These are phyloP conservation scores for Euleptes europaea DNA, from an alignment of 2,113 vertebrate species.

Conservation along the genomic window DNA sequence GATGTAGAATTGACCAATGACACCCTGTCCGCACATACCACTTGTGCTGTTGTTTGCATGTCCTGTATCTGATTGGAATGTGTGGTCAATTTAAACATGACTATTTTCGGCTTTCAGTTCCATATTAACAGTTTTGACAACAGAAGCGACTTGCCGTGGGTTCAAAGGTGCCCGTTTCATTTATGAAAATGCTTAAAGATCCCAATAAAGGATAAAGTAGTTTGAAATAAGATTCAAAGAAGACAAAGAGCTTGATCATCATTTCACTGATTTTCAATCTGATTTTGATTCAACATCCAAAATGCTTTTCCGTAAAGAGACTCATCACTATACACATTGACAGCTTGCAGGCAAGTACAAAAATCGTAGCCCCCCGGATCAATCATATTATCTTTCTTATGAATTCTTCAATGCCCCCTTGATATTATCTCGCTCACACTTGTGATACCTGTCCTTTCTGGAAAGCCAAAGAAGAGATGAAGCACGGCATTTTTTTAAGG, in stretches of 20 bases:
- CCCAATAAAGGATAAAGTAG: not conserved
- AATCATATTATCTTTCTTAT: not conserved
- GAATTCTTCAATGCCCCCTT: not conserved
- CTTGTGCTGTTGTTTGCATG: too few species aligned
- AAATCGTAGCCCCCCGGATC: not conserved
- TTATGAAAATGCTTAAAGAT: not conserved
- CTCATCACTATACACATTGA: not conserved
- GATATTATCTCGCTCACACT: not conserved
- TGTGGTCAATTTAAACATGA: too few species aligned
- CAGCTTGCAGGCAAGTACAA: not conserved
- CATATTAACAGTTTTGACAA: too few species aligned
- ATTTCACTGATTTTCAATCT: not conserved
- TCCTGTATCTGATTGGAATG: too few species aligned
- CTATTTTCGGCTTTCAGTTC: too few species aligned
- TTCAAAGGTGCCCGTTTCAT: too few species aligned
- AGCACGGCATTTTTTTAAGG: conserved; percentile 32
- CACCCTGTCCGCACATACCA: too few species aligned
- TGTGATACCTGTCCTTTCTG: not conserved
- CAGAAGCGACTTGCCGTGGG: too few species aligned
- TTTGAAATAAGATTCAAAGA: too few species aligned
- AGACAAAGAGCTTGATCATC: not conserved
- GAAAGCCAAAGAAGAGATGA: conserved; percentile 25
- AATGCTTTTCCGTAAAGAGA: not conserved
- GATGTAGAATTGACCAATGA: too few species aligned
- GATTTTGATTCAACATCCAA: not conserved